Base-by-base conservation (phyloP, 2,888 invertebrate species). In the Nomada ruficornis region DNA sequence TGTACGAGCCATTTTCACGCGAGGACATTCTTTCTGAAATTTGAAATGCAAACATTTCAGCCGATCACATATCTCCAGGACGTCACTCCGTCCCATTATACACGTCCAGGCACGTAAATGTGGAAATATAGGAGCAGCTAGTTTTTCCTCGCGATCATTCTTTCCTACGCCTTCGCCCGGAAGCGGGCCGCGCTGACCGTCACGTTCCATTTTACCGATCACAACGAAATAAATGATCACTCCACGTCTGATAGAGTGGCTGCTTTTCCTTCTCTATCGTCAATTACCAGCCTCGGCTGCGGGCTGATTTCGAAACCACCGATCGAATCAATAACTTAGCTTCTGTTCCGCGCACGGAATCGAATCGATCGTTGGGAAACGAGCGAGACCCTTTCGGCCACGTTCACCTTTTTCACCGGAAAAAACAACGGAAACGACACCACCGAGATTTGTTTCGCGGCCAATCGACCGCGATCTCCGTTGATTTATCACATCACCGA, bases 191-290 rank as follows among this genome's bases (percentile, higher is more conserved):
- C 23, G 69, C 26, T 36, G 57, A 57, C 55, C 71, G 77, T 84
- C 84, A 78, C 74, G 73, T 82, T 71, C 75, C 82, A 86, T 84
- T 84, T 78, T 79, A 69, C 68, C 68, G 73, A 78, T 77, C 77
- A 70, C 67, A 70, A 50, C 67, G 74, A 81, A 77, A 83, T 77
- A 86, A 86, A 86, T 77, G 80, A 83, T 80, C 78, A 36, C 67
- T 60, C n/a, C 70, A n/a, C 69, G 11, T 54, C 84, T 10, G 54
- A 74, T 63, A 63, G 57, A 68, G 68, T n/a, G 23, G 26, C 54
- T 26, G 64, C 57, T 72, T 73, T 78, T 74, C 80, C 73, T 69
- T 47, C 62, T 59, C 47, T n/a, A 36, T 44, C 62, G 55, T 64
- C 73, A 57, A 83, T 83, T 72, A 73, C 68, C 67, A 55, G 42